Percentiles rank a stretch among this genome's conserved stretches.
Conservation (phyloP, 2,888 invertebrate genomes). For the Tineola bisselliella region DNA sequence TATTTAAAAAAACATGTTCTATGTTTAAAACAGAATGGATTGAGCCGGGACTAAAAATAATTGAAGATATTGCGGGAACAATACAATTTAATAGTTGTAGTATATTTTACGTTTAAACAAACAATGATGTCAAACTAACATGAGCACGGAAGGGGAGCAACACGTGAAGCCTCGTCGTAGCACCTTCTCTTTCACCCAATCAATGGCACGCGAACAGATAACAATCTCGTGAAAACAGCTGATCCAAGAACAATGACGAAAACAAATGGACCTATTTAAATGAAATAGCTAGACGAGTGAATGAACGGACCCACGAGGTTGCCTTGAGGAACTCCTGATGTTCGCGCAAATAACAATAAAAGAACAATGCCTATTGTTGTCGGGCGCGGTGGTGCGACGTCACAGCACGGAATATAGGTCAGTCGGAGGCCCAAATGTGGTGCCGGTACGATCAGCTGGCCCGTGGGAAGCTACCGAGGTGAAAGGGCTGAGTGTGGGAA, state of each 20-base stretch:
- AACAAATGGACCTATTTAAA: slow-evolving; percentile 59
- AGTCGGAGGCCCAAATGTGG: slow-evolving; percentile 53
- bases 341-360: slow-evolving; percentile 54
- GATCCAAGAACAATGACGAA: slow-evolving; percentile 56
- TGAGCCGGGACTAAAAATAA: too few species aligned
- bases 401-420: slow-evolving; percentile 62
- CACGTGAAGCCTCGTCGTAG: slow-evolving; percentile 40
- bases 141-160: neutral
- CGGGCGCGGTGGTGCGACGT: slow-evolving; percentile 35
- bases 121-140: slow-evolving; percentile 22
- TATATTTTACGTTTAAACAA: too few species aligned
- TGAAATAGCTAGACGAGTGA: slow-evolving; percentile 47
- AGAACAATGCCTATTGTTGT: slow-evolving; percentile 67
- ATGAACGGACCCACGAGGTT: slow-evolving; percentile 36
- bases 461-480: slow-evolving; percentile 36
- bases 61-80: too few species aligned
- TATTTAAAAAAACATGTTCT: too few species aligned
- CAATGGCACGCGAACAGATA: slow-evolving; percentile 39
- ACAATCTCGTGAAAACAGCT: slow-evolving; percentile 53
- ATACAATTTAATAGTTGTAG: slow-evolving; percentile 42
- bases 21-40: too few species aligned
- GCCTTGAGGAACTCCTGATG: slow-evolving; percentile 60
- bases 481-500: neutral
- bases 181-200: slow-evolving; percentile 47
- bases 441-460: slow-evolving; percentile 40